Base-by-base conservation (phyloP, 1,140 invertebrate genomes). In the Bombus turneri region DNA sequence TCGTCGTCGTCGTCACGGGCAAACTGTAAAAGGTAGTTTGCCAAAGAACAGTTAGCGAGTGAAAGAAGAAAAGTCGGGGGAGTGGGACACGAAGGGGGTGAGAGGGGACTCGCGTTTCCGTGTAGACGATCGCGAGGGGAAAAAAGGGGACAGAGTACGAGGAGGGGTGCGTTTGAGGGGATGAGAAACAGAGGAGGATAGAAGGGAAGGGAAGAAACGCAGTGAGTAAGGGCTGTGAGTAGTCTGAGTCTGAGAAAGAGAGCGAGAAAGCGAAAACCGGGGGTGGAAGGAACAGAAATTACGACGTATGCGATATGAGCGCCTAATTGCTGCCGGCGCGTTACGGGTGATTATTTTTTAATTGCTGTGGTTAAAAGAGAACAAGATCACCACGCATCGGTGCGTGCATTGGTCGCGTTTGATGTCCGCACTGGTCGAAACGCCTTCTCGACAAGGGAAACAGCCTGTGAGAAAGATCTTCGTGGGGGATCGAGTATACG, bases 331-430 rank as follows among this genome's bases (percentile, higher is more conserved):
- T 83, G 85, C 69, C 89, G 78, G 80, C 87, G 88, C 87, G 92
- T 92, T 89, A 91, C 82, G 85, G 81, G 89, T 92, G 91, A 93
- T 93, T 93, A 93, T 93, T 93, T 93, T 93, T 93, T 93, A 93
- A 93, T 93, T 93, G 91, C 90, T 86, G 75, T 82, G 87, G 91
- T 92, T 93, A 91, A 92, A 90, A 72, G 86, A 92, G 87, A 92
- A 89, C 81, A 85, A 91, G 88, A 92, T 91, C 82, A 73, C 69
- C 71, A 87, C 47, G 87, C 82, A 85, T 88, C 89, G 78, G 53
- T 80, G 85, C 87, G 81, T 75, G 66, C 64, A 68, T 81, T 73
- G 77, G 34, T 53, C 43, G 41, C 88, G 84, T 90, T 90, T 91
- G 90, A 91, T 75, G 81, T 83, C 62, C 75, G 59, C 18, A 71